Evolutionary conservation across 2,888 invertebrate species (phyloP).

Genomic region (Tenthredo mesomela): DNA sequence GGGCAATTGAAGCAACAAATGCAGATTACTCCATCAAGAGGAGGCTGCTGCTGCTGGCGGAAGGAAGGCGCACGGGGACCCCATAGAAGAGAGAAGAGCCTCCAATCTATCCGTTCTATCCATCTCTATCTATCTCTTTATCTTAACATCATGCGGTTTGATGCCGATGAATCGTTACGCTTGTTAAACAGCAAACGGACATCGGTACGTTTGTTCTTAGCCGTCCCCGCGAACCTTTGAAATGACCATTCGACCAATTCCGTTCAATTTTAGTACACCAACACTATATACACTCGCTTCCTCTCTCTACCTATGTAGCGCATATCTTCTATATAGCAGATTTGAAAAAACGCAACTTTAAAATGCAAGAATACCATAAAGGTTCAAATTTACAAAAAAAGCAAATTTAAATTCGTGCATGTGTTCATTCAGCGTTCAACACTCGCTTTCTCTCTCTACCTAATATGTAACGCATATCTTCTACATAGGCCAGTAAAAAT

Average conservation of each 20-base stretch:
- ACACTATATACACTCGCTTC: not conserved
- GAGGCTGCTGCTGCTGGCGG: too few species aligned
- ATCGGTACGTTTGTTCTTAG: constrained; percentile 24
- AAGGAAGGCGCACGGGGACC: constrained; percentile 63
- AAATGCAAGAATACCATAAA: too few species aligned
- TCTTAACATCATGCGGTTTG: constrained; percentile 11
- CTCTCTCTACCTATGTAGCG: not conserved
- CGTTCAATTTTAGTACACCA: not conserved
- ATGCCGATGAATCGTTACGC: constrained; percentile 49
- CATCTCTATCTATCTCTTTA: not conserved
- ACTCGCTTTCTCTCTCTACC: not conserved
- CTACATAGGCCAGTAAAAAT: too few species aligned
- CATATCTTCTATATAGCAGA: too few species aligned
- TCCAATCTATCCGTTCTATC: not conserved
- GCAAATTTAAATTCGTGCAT: too few species aligned
- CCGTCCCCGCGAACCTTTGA: not conserved
- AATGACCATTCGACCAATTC: not conserved
- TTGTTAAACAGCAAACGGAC: constrained; percentile 43
- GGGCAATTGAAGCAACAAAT: constrained; percentile 75
- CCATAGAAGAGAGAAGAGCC: constrained; percentile 44
- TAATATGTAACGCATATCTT: too few species aligned
- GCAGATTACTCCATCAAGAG: constrained; percentile 75
- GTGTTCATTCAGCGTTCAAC: too few species aligned
- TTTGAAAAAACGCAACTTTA: too few species aligned
- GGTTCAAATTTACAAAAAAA: too few species aligned